phyloP scores from a whole-genome alignment of 2,888 invertebrate species.

The Parnassius mnemosyne region DNA sequence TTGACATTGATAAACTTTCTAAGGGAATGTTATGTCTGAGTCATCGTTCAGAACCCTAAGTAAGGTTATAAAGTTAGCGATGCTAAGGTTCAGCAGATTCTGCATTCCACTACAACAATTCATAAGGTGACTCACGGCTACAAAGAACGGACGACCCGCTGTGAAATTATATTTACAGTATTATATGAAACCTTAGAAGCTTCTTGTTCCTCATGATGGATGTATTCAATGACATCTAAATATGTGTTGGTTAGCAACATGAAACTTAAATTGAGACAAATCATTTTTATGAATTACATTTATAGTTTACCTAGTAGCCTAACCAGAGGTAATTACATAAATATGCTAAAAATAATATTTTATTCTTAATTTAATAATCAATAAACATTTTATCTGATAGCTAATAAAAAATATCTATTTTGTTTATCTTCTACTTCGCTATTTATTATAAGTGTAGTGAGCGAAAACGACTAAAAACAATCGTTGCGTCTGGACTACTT shows the following conservation, averaged over 20 bases:
- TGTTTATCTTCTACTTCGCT: too few relatives aligned
- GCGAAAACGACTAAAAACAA: too few relatives aligned
- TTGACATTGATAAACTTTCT: slow-evolving; percentile 7
- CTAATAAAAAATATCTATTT: too few relatives aligned
- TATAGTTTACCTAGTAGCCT: neutral
- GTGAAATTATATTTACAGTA: slow-evolving; percentile 25
- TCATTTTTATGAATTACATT: neutral
- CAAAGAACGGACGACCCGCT: slow-evolving; percentile 31
- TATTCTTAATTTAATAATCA: too few relatives aligned
- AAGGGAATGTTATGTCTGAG: slow-evolving; percentile 3
- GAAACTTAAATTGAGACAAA: neutral
- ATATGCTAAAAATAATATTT: too few relatives aligned
- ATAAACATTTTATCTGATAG: too few relatives aligned
- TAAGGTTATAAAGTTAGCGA: slow-evolving; percentile 26
- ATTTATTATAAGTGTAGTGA: too few relatives aligned
- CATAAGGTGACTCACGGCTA: slow-evolving; percentile 35
- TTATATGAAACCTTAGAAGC: slow-evolving; percentile 21
- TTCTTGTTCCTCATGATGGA: slow-evolving; percentile 6
- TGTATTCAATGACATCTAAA: slow-evolving; percentile 3
- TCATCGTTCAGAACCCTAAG: slow-evolving; percentile 16
- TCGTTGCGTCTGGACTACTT: too few relatives aligned
- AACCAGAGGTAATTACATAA: too few relatives aligned
- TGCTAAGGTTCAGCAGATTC: slow-evolving; percentile 38
- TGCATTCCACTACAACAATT: slow-evolving; percentile 39
- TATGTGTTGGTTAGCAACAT: slow-evolving; percentile 2